Evolutionary conservation across 2,113 vertebrate genomes (phyloP), one percentile per base, ranked within the genome.

Genomic region (Cryptomyrus ogoouensis): DNA sequence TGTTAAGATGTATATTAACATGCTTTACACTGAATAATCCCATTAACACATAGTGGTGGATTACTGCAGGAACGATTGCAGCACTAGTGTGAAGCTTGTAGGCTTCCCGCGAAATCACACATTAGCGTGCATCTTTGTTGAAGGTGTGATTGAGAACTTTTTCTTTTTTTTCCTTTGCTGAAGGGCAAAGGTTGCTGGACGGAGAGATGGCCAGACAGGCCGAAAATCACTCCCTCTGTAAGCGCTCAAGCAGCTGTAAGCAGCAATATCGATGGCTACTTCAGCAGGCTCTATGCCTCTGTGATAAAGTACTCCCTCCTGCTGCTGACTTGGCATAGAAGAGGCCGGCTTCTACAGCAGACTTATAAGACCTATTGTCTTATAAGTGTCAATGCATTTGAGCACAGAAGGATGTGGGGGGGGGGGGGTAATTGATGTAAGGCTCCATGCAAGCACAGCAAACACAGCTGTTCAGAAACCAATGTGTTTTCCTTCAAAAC

Each of bases 1-100:
- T 86, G 83, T 27, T 49, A 86, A 86, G 46, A 47, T 47, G 47
- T 46, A 86, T 86, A 86, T 27, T 49, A 49, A 86, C 83, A 86
- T n/a, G 44, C 44, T 50, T 13, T 12, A 6, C 47, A 1, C n/a
- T 53, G 50, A 53, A 80, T 80, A 80, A 31, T 35, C 50, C 15
- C n/a, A 31, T 35, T 53, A 39, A 53, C 44, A 53, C 46, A 39
- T 56, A 31, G 85, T 53, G 53, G 50, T 19, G 47, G 50, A 53
- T 87, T 87, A 35, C 50, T 56, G 85, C 8, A 35, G 10, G 9
- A 56, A 87, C 85, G 12, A 15, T 35, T 7, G 6, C n/a, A 27
- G 12, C 27, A 6, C 27, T 87, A 19, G n/a, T 19, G 47, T 21
- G 47, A 52, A 21, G 31, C 31, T 24, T 52, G 27, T 31, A 3